These are phyloP conservation scores for Phymastichus coffea DNA, from an alignment of 1,140 invertebrate species.

Conservation along the genomic window DNA sequence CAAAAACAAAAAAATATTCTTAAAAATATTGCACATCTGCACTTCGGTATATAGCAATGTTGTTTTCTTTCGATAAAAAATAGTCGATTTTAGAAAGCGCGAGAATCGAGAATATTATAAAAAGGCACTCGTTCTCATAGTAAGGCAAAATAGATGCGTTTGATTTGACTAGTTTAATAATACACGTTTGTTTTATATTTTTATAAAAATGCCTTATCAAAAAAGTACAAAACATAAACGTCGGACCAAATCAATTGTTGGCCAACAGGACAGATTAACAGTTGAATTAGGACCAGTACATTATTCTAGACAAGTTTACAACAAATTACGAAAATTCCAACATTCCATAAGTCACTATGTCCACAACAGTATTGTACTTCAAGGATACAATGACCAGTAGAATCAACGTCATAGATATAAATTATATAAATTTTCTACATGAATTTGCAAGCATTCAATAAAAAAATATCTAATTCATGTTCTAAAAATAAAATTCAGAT, in stretches of 20 bases:
- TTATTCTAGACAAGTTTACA: too few relatives aligned
- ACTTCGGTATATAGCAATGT: conserved; percentile 32
- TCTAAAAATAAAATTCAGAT: too few relatives aligned
- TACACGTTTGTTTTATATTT: conserved; percentile 29
- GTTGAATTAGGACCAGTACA: too few relatives aligned
- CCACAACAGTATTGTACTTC: conserved; percentile 10
- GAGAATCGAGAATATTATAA: background rate
- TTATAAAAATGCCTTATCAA: conserved; percentile 35
- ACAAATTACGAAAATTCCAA: conserved; percentile 12
- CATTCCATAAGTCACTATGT: background rate
- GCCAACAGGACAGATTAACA: too few relatives aligned
- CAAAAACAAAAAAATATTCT: conserved; percentile 38
- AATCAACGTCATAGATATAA: conserved; percentile 23
- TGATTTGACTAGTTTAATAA: conserved; percentile 6
- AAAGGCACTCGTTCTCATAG: conserved; percentile 11
- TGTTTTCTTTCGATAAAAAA: background rate
- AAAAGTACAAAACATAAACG: conserved; percentile 37
- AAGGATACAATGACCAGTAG: conserved; percentile 24
- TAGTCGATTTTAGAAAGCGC: background rate
- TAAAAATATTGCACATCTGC: conserved; percentile 47
- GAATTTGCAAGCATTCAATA: too few relatives aligned
- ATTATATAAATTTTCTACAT: too few relatives aligned
- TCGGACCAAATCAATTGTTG: too few relatives aligned
- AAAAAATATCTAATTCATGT: too few relatives aligned
- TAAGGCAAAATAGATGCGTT: conserved; percentile 5